Base-by-base conservation (phyloP, 2,797 vertebrate species). In the Halcyon chelicuti region DNA sequence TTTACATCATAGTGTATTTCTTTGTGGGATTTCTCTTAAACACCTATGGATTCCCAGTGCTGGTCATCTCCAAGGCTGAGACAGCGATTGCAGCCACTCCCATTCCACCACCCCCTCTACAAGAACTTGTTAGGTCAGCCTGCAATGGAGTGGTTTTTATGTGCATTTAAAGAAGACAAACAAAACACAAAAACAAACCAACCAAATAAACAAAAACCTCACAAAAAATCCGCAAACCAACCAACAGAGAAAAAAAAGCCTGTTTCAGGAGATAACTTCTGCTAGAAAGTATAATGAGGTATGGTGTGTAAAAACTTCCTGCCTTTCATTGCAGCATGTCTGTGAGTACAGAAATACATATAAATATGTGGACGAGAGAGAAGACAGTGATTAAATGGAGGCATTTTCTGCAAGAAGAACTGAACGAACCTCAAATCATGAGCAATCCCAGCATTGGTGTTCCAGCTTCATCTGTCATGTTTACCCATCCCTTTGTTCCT, bases 51-150 rank as follows among this genome's bases (percentile, higher is more conserved):
- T 79, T 90, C 35, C n/a, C 68, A 63, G 40, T 55, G 52, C 33
- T 67, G 44, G 44, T 46, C 52, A 57, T 20, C 26, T 65, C 67
- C 16, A 26, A 70, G 57, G n/a, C 25, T 52, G 39, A 54, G 31
- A 26, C 25, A 65, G 25, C 65, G 29, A 62, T 29, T 6, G 8
- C 29, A 35, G 42, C 35, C 28, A 4, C 40, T 62, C 42, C 20
- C 22, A 37, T 76, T 57, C 66, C 47, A 61, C 10, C 26, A 60
- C 51, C 7, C 8, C 14, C 42, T n/a, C 5, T 12, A 23, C 2
- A 26, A 61, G 33, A 68, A 65, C 14, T 62, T 2, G 0, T 20
- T 42, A 33, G 49, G 35, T 51, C 52, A 62, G 0, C 16, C n/a
- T 67, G 42, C 26, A 33, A 62, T 73, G 49, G 23, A 37, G 25